Evolutionary conservation across 2,797 vertebrate genomes (phyloP).

Genomic region (Poeciliopsis gracilis): DNA sequence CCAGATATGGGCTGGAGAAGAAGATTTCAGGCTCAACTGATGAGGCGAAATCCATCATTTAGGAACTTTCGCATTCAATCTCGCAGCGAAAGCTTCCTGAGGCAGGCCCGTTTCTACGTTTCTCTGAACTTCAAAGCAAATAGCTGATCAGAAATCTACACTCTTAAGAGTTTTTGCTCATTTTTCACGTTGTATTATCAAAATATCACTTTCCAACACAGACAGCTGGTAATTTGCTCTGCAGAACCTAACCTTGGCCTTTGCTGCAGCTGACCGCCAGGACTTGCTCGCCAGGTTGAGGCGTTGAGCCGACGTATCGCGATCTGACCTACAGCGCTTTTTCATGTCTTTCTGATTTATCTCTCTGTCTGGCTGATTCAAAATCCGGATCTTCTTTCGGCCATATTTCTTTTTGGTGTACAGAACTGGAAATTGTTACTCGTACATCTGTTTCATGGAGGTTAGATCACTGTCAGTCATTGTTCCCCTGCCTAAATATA

Average conservation of each 20-base stretch:
- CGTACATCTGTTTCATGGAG: background rate
- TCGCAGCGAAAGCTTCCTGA: slow-evolving; percentile 17
- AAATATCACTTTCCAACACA: background rate
- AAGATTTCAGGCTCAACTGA: slow-evolving; percentile 33
- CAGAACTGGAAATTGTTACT: background rate
- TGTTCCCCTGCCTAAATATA: background rate
- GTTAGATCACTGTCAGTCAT: background rate
- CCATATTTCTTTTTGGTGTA: background rate
- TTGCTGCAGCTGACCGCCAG: background rate
- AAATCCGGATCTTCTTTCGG: background rate
- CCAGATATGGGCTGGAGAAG: slow-evolving; percentile 62
- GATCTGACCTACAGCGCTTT: background rate
- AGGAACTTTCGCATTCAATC: slow-evolving; percentile 48
- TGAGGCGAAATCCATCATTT: slow-evolving; percentile 52
- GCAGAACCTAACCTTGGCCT: background rate
- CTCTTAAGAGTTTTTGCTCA: background rate
- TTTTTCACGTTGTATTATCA: background rate
- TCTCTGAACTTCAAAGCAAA: too few species aligned
- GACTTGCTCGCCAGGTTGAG: background rate
- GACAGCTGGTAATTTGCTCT: background rate
- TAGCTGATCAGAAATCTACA: background rate
- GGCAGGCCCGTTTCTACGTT: background rate
- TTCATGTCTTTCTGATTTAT: background rate
- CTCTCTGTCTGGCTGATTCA: background rate
- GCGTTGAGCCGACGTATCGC: background rate